Base-by-base conservation (phyloP, 2,888 invertebrate species). In the Nephrocerus scutellatus region DNA sequence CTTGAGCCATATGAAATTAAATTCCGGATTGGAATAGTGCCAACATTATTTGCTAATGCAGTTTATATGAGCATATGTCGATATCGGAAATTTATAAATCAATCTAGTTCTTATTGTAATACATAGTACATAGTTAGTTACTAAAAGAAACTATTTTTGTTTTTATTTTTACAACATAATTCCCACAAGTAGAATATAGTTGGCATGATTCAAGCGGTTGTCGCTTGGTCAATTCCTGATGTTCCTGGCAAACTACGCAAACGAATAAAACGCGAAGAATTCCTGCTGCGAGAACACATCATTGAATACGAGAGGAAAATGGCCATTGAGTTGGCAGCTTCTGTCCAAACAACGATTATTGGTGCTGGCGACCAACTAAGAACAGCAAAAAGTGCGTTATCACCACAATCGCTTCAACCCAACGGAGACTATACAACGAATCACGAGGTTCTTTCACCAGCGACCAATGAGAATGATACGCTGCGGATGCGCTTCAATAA, bases 151-250 rank as follows among this genome's bases (percentile, higher is more conserved):
- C n/a, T n/a, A n/a, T n/a, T n/a, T n/a, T n/a, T n/a, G n/a, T n/a
- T n/a, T n/a, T n/a, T n/a, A n/a, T n/a, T n/a, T n/a, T n/a, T n/a
- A n/a, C n/a, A n/a, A n/a, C n/a, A n/a, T n/a, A n/a, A n/a, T n/a
- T n/a, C n/a, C n/a, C n/a, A n/a, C n/a, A n/a, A n/a, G n/a, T 62
- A 87, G 79, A 87, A 88, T 64, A 64, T 85, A 10, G 84, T 88
- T 21, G 75, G 80, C 26, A 68, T 84, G 40, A 68, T 84, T 33
- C 82, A 84, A 47, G 79, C 80, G 51, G 63, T 77, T 7, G 75
- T 87, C 4, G 79, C 83, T 39, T 86, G 83, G 80, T 67, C 81
- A 14, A 82, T 88, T 49, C 85, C 88, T 0, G 87, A 87, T 59
- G 72, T 82, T 25, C 83, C 87, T 1, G 72, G 74, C 22, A 76